Conservation (phyloP, 2,113 vertebrate genomes). For the Tenebrosternarchus preto region DNA sequence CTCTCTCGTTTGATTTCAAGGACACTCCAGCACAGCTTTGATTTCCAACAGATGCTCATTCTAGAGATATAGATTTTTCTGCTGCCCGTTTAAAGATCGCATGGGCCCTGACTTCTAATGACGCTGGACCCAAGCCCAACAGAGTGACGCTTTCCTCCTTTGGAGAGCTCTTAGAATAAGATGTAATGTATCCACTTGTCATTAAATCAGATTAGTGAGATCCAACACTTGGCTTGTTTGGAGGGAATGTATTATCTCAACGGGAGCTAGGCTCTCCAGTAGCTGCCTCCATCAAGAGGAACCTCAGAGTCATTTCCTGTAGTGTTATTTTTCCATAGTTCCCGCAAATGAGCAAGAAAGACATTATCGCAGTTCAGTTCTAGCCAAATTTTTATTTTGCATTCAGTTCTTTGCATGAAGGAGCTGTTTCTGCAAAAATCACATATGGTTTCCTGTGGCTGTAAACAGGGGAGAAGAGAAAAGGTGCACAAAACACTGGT, state of each 20-base stretch:
- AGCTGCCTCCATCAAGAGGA: neutral
- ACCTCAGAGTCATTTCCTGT: constrained; percentile 2
- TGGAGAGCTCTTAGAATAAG: constrained; percentile 40
- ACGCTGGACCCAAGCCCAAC: constrained; percentile 12
- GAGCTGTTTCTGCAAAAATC: constrained; percentile 6
- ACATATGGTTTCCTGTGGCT: constrained; percentile 28
- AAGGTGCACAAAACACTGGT: constrained; percentile 14
- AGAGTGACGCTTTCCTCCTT: constrained; percentile 7
- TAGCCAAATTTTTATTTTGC: constrained; percentile 12
- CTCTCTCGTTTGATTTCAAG: constrained; percentile 21
- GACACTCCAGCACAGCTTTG: constrained; percentile 39
- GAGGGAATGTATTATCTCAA: constrained; percentile 20
- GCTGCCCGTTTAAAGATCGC: constrained; percentile 37
- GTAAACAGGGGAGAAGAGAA: constrained; percentile 40
- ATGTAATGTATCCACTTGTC: constrained; percentile 43
- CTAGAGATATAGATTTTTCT: constrained; percentile 39
- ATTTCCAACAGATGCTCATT: constrained; percentile 52
- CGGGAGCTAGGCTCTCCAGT: constrained; percentile 1
- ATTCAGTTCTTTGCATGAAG: constrained; percentile 22
- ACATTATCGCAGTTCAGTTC: constrained; percentile 38
- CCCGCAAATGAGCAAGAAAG: constrained; percentile 11
- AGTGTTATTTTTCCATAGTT: neutral
- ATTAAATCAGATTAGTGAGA: constrained; percentile 46
- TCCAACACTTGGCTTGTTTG: constrained; percentile 40
- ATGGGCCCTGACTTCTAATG: constrained; percentile 26